Conservation (phyloP, 2,113 vertebrate genomes). For the Chloropsis cyanopogon region DNA sequence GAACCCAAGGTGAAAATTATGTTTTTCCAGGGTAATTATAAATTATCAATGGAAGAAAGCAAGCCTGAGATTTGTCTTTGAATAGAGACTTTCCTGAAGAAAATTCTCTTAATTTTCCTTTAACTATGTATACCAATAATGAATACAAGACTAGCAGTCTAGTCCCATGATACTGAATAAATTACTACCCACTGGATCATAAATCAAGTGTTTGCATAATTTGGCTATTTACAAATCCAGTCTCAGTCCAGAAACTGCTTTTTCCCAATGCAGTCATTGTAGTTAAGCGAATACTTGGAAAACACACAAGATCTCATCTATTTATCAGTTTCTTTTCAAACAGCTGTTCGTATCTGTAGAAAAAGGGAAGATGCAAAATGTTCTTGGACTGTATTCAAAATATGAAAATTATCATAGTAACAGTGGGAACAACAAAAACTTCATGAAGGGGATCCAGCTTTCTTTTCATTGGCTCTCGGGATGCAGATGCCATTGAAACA, state of each 20-base stretch:
- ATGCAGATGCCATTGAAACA: not conserved
- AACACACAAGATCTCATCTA: conserved; percentile 12
- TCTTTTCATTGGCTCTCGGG: not conserved
- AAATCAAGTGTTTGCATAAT: conserved; percentile 62
- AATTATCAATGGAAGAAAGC: not conserved
- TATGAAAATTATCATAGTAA: conserved; percentile 28
- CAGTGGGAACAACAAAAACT: conserved; percentile 32
- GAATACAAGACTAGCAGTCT: not conserved
- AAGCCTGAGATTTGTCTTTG: not conserved
- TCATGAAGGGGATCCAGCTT: not conserved
- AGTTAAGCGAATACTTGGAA: conserved; percentile 55
- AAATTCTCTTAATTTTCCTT: not conserved
- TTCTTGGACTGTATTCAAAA: conserved; percentile 47
- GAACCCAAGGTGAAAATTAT: not conserved
- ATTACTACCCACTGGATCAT: conserved; percentile 26
- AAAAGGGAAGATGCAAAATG: conserved; percentile 55
- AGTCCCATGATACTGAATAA: conserved; percentile 24
- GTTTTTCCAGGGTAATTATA: not conserved
- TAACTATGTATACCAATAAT: not conserved
- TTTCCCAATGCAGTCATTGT: conserved; percentile 40
- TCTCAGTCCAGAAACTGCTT: conserved; percentile 6
- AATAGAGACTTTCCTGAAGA: not conserved
- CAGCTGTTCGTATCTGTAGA: conserved; percentile 48
- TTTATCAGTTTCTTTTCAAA: conserved; percentile 60
- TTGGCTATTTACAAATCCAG: conserved; percentile 40